Evolutionary conservation across 35 echinoderm and acorn worm species (phyloP).

Genomic region (Strongylocentrotus purpuratus): DNA sequence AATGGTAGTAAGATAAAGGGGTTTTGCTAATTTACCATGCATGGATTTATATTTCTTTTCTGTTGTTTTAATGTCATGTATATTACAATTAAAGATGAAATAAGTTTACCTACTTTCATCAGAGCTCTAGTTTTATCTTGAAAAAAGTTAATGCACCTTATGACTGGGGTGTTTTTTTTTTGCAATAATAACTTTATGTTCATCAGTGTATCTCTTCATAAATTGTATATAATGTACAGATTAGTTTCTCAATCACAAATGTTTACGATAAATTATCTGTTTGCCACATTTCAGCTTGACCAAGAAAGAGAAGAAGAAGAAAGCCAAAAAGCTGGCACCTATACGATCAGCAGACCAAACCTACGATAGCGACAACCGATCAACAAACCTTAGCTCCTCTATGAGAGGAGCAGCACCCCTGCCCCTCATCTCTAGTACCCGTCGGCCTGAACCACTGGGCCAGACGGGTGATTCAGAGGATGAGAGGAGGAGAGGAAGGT

Average conservation of each 20-base stretch:
- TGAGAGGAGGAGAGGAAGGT: not conserved
- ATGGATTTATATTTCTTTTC: too few relatives aligned
- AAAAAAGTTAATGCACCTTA: too few relatives aligned
- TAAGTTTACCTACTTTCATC: too few relatives aligned
- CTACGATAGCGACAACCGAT: not conserved
- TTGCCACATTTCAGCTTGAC: not conserved
- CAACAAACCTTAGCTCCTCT: not conserved
- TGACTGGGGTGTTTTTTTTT: too few relatives aligned
- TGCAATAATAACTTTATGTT: too few relatives aligned
- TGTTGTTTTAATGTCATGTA: too few relatives aligned
- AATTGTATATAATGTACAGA: too few relatives aligned
- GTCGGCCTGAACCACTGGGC: not conserved
- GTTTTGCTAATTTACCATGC: too few relatives aligned
- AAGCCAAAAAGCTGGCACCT: slow-evolving; percentile 29
- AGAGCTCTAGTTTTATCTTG: too few relatives aligned
- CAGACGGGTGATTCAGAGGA: not conserved
- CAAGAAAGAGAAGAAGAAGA: slow-evolving; percentile 39
- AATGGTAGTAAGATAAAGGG: too few relatives aligned
- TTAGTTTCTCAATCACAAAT: not conserved
- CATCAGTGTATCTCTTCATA: too few relatives aligned
- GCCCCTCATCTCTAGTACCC: not conserved
- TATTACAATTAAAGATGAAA: too few relatives aligned
- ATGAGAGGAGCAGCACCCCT: not conserved
- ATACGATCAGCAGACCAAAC: not conserved
- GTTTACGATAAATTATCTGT: not conserved